These are phyloP conservation scores for Rynchops niger DNA, from an alignment of 2,113 vertebrate species.

Conservation along the genomic window DNA sequence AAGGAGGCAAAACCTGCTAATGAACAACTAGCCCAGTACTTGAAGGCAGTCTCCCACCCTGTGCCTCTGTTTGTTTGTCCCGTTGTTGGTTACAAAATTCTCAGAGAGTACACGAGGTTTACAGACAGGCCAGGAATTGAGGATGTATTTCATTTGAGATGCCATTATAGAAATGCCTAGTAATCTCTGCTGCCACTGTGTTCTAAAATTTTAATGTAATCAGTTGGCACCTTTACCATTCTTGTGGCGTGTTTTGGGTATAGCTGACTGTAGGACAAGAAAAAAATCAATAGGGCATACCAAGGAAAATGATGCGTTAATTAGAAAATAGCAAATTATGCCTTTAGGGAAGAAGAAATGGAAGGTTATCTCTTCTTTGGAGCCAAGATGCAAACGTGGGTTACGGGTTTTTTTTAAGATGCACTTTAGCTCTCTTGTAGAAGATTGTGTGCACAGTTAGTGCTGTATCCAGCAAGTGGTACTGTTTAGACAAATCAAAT, in stretches of 20 bases:
- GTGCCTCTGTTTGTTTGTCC: neutral
- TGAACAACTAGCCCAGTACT: slow-evolving; percentile 81
- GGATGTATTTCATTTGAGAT: neutral
- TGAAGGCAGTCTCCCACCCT: slow-evolving; percentile 76
- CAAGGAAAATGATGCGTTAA: slow-evolving; percentile 81
- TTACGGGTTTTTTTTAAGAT: neutral
- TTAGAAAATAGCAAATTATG: slow-evolving; percentile 83
- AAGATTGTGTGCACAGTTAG: neutral
- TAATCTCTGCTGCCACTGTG: neutral
- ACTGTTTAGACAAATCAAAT: neutral
- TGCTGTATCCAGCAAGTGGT: neutral
- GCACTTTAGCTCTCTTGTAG: neutral
- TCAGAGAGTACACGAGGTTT: neutral
- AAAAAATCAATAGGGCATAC: slow-evolving; percentile 80
- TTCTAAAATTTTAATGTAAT: neutral
- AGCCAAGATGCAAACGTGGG: neutral
- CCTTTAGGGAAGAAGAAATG: slow-evolving; percentile 82
- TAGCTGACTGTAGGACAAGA: slow-evolving; percentile 77
- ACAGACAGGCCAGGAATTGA: neutral
- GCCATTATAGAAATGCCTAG: neutral
- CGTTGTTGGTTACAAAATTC: neutral
- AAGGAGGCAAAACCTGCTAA: slow-evolving; percentile 80
- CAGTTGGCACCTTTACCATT: neutral
- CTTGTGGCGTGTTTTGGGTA: neutral
- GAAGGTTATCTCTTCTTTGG: slow-evolving; percentile 70